A percentile compares a stretch with the other conserved stretches of the same genome.
Evolutionary conservation across 2,113 vertebrate genomes (phyloP).

Genomic region (Podarcis raffonei): DNA sequence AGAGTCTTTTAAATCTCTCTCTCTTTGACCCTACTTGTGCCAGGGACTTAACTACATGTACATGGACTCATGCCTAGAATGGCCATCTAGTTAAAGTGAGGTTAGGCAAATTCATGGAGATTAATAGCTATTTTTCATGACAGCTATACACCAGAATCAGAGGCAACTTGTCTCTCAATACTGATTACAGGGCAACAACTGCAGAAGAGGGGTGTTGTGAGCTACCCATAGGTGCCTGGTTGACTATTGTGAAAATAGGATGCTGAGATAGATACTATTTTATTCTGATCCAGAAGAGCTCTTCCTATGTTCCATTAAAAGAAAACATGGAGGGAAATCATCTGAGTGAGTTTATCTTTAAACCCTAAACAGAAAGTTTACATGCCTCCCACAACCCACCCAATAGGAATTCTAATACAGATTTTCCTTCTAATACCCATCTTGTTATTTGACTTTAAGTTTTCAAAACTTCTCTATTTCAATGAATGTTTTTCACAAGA

Average conservation of each 20-base stretch:
- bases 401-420: not conserved
- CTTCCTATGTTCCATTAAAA: not conserved
- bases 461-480: not conserved
- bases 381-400: not conserved
- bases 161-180: not conserved
- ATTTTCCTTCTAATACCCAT: not conserved
- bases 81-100: not conserved
- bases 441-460: not conserved
- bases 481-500: not conserved
- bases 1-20: not conserved
- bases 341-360: not conserved
- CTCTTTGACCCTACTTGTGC: not conserved
- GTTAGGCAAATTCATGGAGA: not conserved
- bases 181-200: not conserved
- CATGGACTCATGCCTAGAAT: not conserved
- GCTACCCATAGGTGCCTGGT: not conserved
- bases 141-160: not conserved
- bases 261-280: too few species aligned
- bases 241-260: not conserved
- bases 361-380: not conserved
- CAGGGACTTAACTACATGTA: not conserved
- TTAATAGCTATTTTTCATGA: not conserved
- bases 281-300: too few species aligned
- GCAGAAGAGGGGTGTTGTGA: not conserved
- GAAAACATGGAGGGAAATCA: not conserved